phyloP scores from a whole-genome alignment of 2,797 vertebrate species.

The Pangasius djambal region DNA sequence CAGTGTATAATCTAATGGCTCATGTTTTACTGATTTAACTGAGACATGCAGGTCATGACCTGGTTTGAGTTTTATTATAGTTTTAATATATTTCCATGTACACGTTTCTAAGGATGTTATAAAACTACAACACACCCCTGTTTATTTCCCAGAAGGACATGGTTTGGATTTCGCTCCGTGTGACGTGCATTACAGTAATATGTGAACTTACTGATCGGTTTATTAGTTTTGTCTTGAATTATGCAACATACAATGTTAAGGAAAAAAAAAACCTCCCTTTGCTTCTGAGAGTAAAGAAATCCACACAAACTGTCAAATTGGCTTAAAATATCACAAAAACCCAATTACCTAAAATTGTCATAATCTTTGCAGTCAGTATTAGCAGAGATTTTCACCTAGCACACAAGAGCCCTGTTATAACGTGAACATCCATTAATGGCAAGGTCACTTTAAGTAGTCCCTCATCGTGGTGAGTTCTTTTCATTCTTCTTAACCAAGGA shows the following conservation, averaged over 20 bases:
- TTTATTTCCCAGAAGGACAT: background rate
- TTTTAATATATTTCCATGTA: background rate
- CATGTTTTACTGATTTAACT: background rate
- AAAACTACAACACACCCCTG: background rate
- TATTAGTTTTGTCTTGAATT: background rate
- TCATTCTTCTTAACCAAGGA: conserved; percentile 12
- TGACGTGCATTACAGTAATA: background rate
- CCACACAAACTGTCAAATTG: background rate
- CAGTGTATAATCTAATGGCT: background rate
- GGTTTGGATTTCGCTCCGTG: background rate
- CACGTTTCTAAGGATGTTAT: background rate
- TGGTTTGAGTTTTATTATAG: background rate
- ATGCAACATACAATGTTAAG: too few species aligned
- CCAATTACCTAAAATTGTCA: conserved; percentile 35
- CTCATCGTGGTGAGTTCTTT: background rate
- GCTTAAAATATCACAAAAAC: conserved; percentile 13
- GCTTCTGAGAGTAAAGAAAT: background rate
- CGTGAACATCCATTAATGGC: background rate
- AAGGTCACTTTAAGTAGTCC: conserved; percentile 12
- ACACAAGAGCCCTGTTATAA: background rate
- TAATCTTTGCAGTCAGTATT: conserved; percentile 14
- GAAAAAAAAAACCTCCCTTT: background rate
- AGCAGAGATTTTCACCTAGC: conserved; percentile 3
- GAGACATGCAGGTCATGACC: background rate
- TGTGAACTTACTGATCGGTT: background rate